Conservation (phyloP, 2,888 invertebrate genomes). For the Dynastes tityus region DNA sequence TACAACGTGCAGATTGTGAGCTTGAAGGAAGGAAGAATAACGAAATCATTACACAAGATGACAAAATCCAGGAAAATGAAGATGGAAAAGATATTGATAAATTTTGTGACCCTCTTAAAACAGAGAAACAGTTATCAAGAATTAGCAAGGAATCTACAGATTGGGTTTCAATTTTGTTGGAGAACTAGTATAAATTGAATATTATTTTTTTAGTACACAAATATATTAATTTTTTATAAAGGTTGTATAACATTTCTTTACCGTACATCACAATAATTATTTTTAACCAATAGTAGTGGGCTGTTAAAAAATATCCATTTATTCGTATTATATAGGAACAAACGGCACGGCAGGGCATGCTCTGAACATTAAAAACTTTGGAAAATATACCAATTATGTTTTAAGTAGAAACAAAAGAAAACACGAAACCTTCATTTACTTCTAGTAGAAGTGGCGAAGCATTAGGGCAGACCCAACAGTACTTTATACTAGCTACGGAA, state of each 20-base stretch:
- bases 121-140: background rate
- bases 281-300: no score
- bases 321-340: no score
- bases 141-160: constrained; percentile 27
- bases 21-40: background rate
- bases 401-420: no score
- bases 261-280: no score
- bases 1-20: constrained; percentile 54
- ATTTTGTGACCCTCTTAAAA: background rate
- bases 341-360: no score
- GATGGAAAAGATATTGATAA: background rate
- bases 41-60: background rate
- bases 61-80: background rate
- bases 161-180: constrained; percentile 24
- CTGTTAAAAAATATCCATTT: no score
- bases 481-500: no score
- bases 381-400: no score
- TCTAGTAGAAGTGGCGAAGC: no score
- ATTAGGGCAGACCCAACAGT: no score
- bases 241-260: background rate
- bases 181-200: constrained; percentile 4
- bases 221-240: background rate
- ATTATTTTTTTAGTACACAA: background rate
- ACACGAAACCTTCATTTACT: no score
- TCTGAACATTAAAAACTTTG: no score